Evolutionary conservation across 2,113 vertebrate species (phyloP).

Genomic region (Glaucomys volans): DNA sequence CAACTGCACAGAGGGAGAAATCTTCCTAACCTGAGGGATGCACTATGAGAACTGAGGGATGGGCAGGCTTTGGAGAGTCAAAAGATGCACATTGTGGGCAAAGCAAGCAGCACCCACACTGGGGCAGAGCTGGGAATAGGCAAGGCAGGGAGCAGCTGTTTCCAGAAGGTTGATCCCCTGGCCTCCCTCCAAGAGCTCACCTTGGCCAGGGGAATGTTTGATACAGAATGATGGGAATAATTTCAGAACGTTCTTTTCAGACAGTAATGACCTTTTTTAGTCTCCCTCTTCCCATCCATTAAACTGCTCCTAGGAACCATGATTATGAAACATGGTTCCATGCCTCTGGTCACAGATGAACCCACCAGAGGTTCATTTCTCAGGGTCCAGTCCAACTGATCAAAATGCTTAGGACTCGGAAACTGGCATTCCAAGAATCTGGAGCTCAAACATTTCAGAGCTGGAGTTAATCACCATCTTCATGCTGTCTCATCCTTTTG

Average conservation of each 20-base stretch:
- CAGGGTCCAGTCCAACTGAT: not conserved
- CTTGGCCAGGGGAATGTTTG: not conserved
- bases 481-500: no score
- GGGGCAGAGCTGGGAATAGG: no score
- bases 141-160: no score
- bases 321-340: not conserved
- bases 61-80: not conserved
- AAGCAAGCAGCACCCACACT: not conserved
- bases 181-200: not conserved
- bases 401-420: not conserved
- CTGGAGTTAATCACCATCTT: not conserved
- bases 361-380: no score
- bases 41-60: not conserved
- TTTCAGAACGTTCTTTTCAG: not conserved
- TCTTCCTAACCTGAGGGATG: not conserved
- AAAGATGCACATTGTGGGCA: not conserved
- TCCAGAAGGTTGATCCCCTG: not conserved
- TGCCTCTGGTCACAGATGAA: not conserved
- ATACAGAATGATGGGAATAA: not conserved
- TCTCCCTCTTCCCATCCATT: not conserved
- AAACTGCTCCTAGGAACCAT: not conserved
- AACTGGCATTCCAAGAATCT: not conserved
- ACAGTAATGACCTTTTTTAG: not conserved
- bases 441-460: not conserved
- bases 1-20: not conserved